phyloP scores from a whole-genome alignment of 2,888 invertebrate species.

The Aphrophora alni region DNA sequence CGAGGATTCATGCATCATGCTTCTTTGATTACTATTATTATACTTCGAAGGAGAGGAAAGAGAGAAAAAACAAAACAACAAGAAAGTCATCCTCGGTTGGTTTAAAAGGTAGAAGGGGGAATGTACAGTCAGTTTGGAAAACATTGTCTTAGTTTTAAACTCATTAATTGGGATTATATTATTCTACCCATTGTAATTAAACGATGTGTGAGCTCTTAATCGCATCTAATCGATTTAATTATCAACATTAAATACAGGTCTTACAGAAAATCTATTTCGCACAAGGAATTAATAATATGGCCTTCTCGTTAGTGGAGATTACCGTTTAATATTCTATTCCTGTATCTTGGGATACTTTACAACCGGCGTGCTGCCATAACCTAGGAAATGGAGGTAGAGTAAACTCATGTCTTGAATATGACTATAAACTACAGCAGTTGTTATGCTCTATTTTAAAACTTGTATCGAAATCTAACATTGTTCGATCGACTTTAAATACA shows the following conservation, averaged over 20 bases:
- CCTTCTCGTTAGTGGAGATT: not conserved
- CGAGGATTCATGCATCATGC: slow-evolving; percentile 43
- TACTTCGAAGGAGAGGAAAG: slow-evolving; percentile 34
- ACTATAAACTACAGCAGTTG: not conserved
- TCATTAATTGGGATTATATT: not conserved
- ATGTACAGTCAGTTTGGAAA: slow-evolving; percentile 24
- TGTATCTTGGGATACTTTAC: not conserved
- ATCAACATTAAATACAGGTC: not conserved
- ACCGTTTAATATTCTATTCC: not conserved
- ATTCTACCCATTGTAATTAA: not conserved
- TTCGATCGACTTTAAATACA: no score
- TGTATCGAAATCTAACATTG: no score
- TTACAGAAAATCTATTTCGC: not conserved
- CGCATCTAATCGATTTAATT: not conserved
- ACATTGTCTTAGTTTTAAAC: slow-evolving; percentile 15
- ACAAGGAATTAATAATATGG: not conserved
- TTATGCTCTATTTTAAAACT: not conserved
- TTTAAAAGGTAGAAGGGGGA: slow-evolving; percentile 28
- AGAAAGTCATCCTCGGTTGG: slow-evolving; percentile 29
- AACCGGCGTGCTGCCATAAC: not conserved
- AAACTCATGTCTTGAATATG: not conserved
- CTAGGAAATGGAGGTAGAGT: not conserved
- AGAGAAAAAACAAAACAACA: slow-evolving; percentile 33
- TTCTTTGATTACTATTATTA: slow-evolving; percentile 44
- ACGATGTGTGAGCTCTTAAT: not conserved